Conservation (phyloP, 1,140 invertebrate species). For the Zaprionus nigranus region DNA sequence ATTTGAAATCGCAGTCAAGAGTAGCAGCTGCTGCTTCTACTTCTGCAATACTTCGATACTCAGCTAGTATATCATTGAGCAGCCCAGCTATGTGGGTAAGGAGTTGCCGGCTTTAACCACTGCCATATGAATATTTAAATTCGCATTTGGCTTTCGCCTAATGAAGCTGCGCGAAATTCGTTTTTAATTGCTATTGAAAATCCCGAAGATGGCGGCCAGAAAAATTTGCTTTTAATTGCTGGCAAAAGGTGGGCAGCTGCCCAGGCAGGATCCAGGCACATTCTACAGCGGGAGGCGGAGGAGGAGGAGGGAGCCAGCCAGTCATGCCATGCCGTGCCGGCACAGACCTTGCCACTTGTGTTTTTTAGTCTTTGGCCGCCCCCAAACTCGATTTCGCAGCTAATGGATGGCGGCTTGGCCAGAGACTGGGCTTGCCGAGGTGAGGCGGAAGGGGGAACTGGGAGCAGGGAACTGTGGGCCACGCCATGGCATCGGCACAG, state of each 20-base stretch:
- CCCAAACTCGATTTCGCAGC: constrained; percentile 78
- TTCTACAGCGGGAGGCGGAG: neutral
- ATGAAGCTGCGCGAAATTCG: constrained; percentile 80
- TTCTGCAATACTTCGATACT: constrained; percentile 30
- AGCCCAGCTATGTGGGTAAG: neutral
- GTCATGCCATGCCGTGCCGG: neutral
- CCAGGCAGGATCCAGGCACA: constrained; percentile 8
- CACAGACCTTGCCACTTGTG: constrained; percentile 67
- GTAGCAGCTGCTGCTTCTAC: neutral
- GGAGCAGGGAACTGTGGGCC: neutral
- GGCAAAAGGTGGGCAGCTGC: constrained; percentile 36
- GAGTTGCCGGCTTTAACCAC: constrained; percentile 17
- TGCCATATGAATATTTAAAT: constrained; percentile 77
- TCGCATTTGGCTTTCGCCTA: constrained; percentile 56
- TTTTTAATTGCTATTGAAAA: constrained; percentile 77
- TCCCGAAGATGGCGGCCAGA: constrained; percentile 74
- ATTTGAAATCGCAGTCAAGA: constrained; percentile 77
- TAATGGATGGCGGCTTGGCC: constrained; percentile 69
- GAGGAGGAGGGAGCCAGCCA: neutral
- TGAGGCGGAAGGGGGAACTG: neutral
- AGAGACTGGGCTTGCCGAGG: constrained; percentile 17
- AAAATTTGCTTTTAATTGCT: constrained; percentile 80
- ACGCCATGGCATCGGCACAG: constrained; percentile 64
- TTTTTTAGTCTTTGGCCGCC: constrained; percentile 59
- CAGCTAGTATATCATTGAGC: constrained; percentile 46